These are phyloP conservation scores for Sphaeramia orbicularis DNA, from an alignment of 2,797 vertebrate genomes.

Conservation along the genomic window DNA sequence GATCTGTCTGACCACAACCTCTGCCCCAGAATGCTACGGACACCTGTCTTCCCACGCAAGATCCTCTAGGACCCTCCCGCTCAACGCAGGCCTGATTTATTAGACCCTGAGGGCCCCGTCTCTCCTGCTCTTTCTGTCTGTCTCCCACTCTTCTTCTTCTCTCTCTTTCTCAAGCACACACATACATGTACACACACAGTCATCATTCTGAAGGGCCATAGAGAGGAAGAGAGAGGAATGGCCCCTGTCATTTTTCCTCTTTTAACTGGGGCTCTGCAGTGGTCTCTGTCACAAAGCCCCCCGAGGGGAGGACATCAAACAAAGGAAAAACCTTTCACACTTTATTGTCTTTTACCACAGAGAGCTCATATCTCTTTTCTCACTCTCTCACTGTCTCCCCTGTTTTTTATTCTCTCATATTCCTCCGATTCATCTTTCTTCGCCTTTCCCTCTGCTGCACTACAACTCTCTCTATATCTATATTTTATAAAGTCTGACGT, in stretches of 20 bases:
- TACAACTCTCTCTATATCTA: slow-evolving; percentile 61
- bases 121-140: slow-evolving; percentile 35
- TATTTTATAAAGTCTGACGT: slow-evolving; percentile 71
- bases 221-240: slow-evolving; percentile 76
- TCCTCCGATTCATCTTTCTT: slow-evolving; percentile 56
- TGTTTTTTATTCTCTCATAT: slow-evolving; percentile 64
- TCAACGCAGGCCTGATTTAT: slow-evolving; percentile 79
- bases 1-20: slow-evolving; percentile 70
- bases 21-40: slow-evolving; percentile 70
- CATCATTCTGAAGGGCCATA: slow-evolving; percentile 65
- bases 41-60: slow-evolving; percentile 80
- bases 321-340: slow-evolving; percentile 77
- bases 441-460: slow-evolving; percentile 20
- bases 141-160: slow-evolving; percentile 26
- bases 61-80: slow-evolving; percentile 62
- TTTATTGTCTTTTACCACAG: slow-evolving; percentile 81
- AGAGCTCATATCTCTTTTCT: slow-evolving; percentile 74
- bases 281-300: slow-evolving; percentile 74
- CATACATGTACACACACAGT: slow-evolving; percentile 38
- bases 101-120: slow-evolving; percentile 70
- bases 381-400: slow-evolving; percentile 43
- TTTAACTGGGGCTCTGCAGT: slow-evolving; percentile 72
- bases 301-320: slow-evolving; percentile 75
- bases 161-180: slow-evolving; percentile 30
- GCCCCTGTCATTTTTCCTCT: slow-evolving; percentile 78